These are phyloP conservation scores for Pardalotus punctatus DNA, from an alignment of 2,113 vertebrate species.

Conservation along the genomic window DNA sequence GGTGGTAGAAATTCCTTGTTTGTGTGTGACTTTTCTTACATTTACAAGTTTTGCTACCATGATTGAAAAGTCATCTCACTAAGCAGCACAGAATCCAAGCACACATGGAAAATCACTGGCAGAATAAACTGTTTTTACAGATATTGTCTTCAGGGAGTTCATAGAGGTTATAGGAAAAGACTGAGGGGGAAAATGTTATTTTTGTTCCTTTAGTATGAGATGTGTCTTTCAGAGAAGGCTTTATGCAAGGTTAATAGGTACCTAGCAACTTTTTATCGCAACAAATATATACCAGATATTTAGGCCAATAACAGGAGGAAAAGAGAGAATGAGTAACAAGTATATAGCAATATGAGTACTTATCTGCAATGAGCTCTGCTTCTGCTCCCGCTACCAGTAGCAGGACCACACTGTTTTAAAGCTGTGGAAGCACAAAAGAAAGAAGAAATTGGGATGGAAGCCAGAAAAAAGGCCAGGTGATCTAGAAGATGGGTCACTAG, in stretches of 20 bases:
- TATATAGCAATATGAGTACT: neutral
- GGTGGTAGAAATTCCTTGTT: neutral
- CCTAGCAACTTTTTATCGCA: neutral
- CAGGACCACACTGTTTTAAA: neutral
- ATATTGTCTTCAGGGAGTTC: neutral
- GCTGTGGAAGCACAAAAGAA: neutral
- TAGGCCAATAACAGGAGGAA: neutral
- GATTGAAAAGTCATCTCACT: neutral
- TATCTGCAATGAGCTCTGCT: neutral
- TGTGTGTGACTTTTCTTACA: neutral
- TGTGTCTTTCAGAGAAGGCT: neutral
- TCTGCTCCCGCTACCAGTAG: neutral
- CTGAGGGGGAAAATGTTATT: neutral
- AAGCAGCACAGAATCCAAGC: neutral
- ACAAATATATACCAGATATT: neutral
- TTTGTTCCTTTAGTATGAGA: neutral
- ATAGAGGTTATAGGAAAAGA: neutral
- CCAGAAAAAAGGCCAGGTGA: neutral
- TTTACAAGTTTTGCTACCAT: neutral
- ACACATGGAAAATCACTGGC: neutral
- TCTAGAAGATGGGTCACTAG: neutral
- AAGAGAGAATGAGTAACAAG: neutral
- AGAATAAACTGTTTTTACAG: neutral
- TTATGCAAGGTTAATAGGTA: neutral
- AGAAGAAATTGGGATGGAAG: neutral